Evolutionary conservation across 1,140 invertebrate species (phyloP).

Genomic region (Heliconius himera): DNA sequence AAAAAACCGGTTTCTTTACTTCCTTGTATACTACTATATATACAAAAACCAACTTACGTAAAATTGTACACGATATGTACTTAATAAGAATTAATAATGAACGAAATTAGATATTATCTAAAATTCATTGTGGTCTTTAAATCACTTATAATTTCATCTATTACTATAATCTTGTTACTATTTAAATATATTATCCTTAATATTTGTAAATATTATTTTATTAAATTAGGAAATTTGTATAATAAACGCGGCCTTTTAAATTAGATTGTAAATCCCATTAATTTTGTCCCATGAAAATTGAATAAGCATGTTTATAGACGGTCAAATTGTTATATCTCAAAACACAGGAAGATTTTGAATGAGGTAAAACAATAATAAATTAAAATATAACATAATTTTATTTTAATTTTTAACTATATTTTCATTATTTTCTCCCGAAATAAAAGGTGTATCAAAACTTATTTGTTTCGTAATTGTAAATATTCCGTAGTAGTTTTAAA

Average conservation of each 20-base stretch:
- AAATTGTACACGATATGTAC: too few relatives aligned
- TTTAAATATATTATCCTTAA: background rate
- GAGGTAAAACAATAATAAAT: too few relatives aligned
- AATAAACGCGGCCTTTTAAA: conserved; percentile 25
- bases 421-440: background rate
- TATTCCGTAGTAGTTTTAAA: background rate
- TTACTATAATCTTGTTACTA: background rate
- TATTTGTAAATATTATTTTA: conserved; percentile 22
- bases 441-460: background rate
- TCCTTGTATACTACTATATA: background rate
- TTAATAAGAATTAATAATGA: background rate
- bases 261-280: conserved; percentile 19
- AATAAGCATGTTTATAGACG: background rate
- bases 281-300: conserved; percentile 7
- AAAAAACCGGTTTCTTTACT: background rate
- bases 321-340: background rate
- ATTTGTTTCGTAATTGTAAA: background rate
- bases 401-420: background rate
- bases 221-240: conserved; percentile 15
- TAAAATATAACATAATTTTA: too few relatives aligned
- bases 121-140: background rate
- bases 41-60: too few relatives aligned
- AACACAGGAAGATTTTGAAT: too few relatives aligned
- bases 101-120: background rate
- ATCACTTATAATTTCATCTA: background rate